Conservation (phyloP, 1,140 invertebrate genomes). For the Agrypnia vestita region DNA sequence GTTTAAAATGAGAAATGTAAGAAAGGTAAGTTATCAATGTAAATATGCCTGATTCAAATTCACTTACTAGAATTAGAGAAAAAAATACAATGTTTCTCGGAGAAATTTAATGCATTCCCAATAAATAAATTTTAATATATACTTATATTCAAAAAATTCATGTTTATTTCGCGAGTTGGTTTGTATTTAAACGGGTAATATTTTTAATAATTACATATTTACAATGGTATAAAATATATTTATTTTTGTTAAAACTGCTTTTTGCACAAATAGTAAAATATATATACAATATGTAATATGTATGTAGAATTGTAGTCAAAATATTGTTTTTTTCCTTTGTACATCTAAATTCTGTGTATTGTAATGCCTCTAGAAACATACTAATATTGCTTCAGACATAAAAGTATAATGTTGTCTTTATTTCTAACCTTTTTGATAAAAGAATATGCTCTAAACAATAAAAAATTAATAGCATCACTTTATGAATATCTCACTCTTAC, state of each 20-base stretch:
- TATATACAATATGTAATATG: constrained; percentile 11
- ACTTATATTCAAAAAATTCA: constrained; percentile 3
- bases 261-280: constrained; percentile 54
- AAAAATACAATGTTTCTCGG: constrained; percentile 1
- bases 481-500: too few relatives aligned
- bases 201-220: constrained; percentile 39
- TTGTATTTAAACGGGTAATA: constrained; percentile 40
- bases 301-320: constrained; percentile 46
- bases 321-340: constrained; percentile 6
- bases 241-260: constrained; percentile 55
- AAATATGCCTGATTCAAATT: constrained; percentile 6
- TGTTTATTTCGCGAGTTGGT: constrained; percentile 7
- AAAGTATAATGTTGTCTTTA: neutral
- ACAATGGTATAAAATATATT: constrained; percentile 48
- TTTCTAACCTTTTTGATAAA: too few relatives aligned
- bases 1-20: constrained; percentile 1
- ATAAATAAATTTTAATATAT: constrained; percentile 2
- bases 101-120: neutral
- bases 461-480: too few relatives aligned
- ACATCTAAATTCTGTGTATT: neutral
- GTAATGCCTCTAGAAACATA: neutral
- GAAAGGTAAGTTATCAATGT: constrained; percentile 6
- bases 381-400: constrained; percentile 10
- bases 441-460: too few relatives aligned
- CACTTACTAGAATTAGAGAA: neutral